Base-by-base conservation (phyloP, 2,113 vertebrate species). In the Carettochelys insculpta region DNA sequence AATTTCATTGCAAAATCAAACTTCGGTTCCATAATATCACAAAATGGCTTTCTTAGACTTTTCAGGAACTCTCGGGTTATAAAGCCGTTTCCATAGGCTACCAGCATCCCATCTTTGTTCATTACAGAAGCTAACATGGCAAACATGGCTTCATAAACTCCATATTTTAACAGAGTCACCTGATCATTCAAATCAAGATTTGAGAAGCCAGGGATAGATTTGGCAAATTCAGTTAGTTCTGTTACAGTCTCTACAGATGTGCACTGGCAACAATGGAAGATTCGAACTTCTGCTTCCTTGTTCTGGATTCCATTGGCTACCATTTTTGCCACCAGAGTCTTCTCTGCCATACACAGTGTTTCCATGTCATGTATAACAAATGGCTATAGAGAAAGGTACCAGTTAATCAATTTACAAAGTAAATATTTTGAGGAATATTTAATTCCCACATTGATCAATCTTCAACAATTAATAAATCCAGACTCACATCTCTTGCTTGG, bases 361-460 rank as follows among this genome's bases (percentile, higher is more conserved):
- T 99, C 99, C 99, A 99, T 99, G 95, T 99, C 99, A 1, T 99
- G 99, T 88, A 99, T 99, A 93, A 99, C 99, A 43, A 99, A 99
- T 4, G 99, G 99, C 99, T 99, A 95, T 5, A 84, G 95, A 80
- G 83, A 71, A 76, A 95, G 84, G 10, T 10, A 20, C 1, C 0
- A 1, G 47, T 48, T 5, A 82, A 50, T 61, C 90, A 54, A 89
- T 75, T 89, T 45, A 34, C 38, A 85, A 81, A 78, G 50, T 43
- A 82, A 91, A 86, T 38, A 86, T 85, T 86, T 53, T 85, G 1
- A 61, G 34, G 20, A 78, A 80, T 83, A 78, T 12, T 80, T 80
- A 14, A 83, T 87, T 45, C 19, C 24, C 41, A 41, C 4, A 45
- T 38, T 51, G 80, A 61, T 71, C 22, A 51, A 29, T 10, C 58